Evolutionary conservation across 2,888 invertebrate species (phyloP).

Genomic region (Drosophila macrospina): DNA sequence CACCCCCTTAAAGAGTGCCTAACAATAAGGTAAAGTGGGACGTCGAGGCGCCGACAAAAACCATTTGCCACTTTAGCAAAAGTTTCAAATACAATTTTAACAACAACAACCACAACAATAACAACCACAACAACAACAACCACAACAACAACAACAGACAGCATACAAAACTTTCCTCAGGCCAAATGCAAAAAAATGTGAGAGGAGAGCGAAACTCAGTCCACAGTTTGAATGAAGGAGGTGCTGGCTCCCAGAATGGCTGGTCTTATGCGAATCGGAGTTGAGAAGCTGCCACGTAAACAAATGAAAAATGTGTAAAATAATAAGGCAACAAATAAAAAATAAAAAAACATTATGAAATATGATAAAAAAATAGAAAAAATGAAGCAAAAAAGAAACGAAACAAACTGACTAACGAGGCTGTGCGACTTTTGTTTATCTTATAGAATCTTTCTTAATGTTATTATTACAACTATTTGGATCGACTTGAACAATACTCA

Average conservation of each 20-base stretch:
- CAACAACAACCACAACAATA: slow-evolving; percentile 37
- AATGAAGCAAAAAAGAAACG: too few relatives aligned
- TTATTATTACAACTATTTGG: too few relatives aligned
- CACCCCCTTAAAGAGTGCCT: neutral
- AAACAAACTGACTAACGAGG: slow-evolving; percentile 8
- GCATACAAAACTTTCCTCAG: slow-evolving; percentile 47
- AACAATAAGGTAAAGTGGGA: slow-evolving; percentile 37
- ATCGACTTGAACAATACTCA: too few relatives aligned
- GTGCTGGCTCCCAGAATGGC: neutral
- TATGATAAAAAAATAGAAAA: neutral
- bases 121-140: slow-evolving; percentile 39
- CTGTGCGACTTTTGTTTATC: too few relatives aligned
- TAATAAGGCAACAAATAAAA: slow-evolving; percentile 18
- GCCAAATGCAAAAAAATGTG: slow-evolving; percentile 45
- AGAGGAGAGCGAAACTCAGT: slow-evolving; percentile 13
- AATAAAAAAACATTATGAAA: slow-evolving; percentile 14
- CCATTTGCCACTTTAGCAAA: slow-evolving; percentile 70
- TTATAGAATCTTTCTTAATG: too few relatives aligned
- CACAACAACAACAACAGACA: slow-evolving; percentile 36
- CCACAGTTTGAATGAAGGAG: slow-evolving; percentile 1
- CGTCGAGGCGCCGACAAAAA: slow-evolving; percentile 11
- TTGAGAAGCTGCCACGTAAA: slow-evolving; percentile 22
- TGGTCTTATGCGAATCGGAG: slow-evolving; percentile 10
- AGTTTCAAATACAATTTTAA: slow-evolving; percentile 72
- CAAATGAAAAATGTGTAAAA: slow-evolving; percentile 41